Conservation (phyloP, 2,113 vertebrate genomes). For the Dicentrarchus labrax region DNA sequence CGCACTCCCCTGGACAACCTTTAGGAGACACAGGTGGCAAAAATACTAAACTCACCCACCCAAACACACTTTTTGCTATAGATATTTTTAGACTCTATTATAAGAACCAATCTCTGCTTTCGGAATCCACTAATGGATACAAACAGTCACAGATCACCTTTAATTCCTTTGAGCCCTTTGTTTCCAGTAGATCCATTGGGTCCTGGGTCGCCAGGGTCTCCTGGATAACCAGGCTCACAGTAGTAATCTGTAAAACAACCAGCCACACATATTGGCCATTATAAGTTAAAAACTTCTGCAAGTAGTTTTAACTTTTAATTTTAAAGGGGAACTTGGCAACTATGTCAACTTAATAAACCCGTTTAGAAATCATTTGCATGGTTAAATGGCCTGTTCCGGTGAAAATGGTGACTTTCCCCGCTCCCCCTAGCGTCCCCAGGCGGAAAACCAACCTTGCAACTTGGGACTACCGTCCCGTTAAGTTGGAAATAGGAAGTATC, state of each 20-base stretch:
- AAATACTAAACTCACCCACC: background rate
- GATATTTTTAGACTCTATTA: background rate
- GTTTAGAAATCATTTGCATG: too few species aligned
- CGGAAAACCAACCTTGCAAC: too few species aligned
- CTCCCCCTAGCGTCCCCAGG: too few species aligned
- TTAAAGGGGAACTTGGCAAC: too few species aligned
- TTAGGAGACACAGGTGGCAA: background rate
- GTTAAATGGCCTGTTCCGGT: too few species aligned
- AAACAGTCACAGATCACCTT: slow-evolving; percentile 58
- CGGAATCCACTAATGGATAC: background rate
- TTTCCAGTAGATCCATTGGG: slow-evolving; percentile 45
- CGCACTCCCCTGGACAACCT: slow-evolving; percentile 66
- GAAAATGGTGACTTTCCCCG: too few species aligned
- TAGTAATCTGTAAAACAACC: slow-evolving; percentile 56
- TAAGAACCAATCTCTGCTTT: background rate
- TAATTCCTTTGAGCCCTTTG: slow-evolving; percentile 59
- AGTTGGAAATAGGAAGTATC: too few species aligned
- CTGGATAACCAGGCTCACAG: slow-evolving; percentile 63
- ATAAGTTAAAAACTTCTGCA: background rate
- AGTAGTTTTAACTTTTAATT: too few species aligned
- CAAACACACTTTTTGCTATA: background rate
- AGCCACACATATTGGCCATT: background rate
- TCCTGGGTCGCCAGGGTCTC: slow-evolving; percentile 63
- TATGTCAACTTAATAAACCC: too few species aligned
- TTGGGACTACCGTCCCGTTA: too few species aligned